These are phyloP conservation scores for Decapterus maruadsi DNA, from an alignment of 2,797 vertebrate genomes.

Conservation along the genomic window DNA sequence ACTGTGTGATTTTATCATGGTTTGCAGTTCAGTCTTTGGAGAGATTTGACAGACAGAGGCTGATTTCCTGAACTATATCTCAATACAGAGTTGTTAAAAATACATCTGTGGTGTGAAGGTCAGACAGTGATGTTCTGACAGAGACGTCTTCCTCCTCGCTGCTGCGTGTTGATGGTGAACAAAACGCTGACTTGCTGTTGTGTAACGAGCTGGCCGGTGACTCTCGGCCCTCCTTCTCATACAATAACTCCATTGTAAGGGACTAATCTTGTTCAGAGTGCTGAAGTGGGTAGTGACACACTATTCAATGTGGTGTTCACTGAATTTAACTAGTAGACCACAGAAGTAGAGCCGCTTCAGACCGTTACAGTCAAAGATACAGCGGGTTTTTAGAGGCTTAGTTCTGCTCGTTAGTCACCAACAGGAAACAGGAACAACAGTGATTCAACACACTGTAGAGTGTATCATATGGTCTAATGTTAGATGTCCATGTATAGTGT, in stretches of 20 bases:
- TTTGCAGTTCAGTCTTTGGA: not conserved
- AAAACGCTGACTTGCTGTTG: constrained; percentile 10
- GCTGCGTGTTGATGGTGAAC: not conserved
- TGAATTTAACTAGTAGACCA: not conserved
- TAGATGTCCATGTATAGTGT: too few relatives aligned
- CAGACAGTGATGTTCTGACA: not conserved
- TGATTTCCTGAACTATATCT: not conserved
- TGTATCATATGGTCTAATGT: too few relatives aligned
- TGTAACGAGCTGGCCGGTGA: not conserved
- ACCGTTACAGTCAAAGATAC: not conserved
- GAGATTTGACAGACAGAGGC: not conserved
- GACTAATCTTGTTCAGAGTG: not conserved
- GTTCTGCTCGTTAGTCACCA: not conserved
- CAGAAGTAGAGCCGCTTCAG: not conserved
- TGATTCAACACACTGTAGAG: not conserved
- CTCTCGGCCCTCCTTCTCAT: constrained; percentile 12
- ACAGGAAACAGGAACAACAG: constrained; percentile 3
- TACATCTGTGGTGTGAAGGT: not conserved
- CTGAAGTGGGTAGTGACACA: not conserved
- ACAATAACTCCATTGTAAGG: constrained; percentile 53
- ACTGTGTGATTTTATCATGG: not conserved
- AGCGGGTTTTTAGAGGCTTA: not conserved
- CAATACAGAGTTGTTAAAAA: not conserved
- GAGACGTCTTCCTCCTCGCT: not conserved
- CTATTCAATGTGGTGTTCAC: constrained; percentile 31